Evolutionary conservation across 2,888 invertebrate species (phyloP).

Genomic region (Gonocerus acuteangulatus): DNA sequence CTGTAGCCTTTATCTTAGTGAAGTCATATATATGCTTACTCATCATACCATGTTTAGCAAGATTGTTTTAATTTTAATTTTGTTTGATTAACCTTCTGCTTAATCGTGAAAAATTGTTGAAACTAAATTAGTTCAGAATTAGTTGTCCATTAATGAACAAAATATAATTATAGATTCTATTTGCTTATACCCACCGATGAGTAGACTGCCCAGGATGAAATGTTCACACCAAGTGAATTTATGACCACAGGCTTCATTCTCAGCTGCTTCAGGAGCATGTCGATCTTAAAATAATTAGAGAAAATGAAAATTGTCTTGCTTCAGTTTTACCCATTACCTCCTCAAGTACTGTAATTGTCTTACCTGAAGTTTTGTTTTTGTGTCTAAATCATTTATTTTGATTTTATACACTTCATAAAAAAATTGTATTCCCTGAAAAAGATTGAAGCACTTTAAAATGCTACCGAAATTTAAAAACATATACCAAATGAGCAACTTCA

Average conservation of each 20-base stretch:
- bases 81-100: no score
- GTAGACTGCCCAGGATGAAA: slow-evolving; percentile 6
- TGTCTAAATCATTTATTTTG: background rate
- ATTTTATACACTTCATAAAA: slow-evolving; percentile 5
- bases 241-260: slow-evolving; percentile 4
- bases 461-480: background rate
- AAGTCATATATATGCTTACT: no score
- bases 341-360: background rate
- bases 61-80: no score
- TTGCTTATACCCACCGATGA: slow-evolving; percentile 6
- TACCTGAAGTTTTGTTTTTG: slow-evolving; percentile 8
- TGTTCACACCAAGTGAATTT: slow-evolving; percentile 4
- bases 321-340: no score
- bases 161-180: no score
- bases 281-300: background rate
- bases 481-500: background rate
- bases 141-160: no score
- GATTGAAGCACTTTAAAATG: background rate
- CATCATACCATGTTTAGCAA: no score
- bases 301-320: background rate
- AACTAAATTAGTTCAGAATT: no score
- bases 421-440: slow-evolving; percentile 6
- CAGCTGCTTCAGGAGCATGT: background rate
- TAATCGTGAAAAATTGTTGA: no score
- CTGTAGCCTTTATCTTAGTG: no score